Evolutionary conservation across 2,113 vertebrate species (phyloP).

Genomic region (Crotalus helleri): DNA sequence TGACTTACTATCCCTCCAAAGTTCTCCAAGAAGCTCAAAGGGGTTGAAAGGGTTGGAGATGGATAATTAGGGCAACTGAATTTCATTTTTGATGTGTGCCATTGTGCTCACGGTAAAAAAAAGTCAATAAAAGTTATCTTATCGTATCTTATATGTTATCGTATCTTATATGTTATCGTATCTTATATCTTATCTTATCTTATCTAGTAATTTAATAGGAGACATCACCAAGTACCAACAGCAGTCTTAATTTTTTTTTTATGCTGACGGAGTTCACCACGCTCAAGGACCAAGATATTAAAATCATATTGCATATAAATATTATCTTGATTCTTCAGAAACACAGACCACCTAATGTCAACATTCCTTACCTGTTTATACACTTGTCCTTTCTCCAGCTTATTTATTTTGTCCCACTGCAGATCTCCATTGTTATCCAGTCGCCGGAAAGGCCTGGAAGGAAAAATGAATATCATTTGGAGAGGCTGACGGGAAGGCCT

Average conservation of each 20-base stretch:
- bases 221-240: background rate
- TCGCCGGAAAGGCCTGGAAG: conserved; percentile 75
- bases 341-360: background rate
- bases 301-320: background rate
- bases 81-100: too few species aligned
- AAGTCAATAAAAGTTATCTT: too few species aligned
- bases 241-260: background rate
- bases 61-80: background rate
- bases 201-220: background rate
- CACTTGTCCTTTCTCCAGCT: conserved; percentile 78
- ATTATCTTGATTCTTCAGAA: background rate
- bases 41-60: background rate
- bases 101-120: too few species aligned
- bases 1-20: background rate
- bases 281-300: background rate
- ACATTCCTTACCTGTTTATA: conserved; percentile 77
- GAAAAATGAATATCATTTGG: background rate
- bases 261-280: background rate
- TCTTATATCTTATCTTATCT: too few species aligned
- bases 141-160: too few species aligned
- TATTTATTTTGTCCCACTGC: conserved; percentile 78
- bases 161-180: too few species aligned
- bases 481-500: background rate
- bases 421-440: conserved; percentile 78
- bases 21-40: background rate